Evolutionary conservation across 2,888 invertebrate species (phyloP).

Genomic region (Diarsia dahlii): DNA sequence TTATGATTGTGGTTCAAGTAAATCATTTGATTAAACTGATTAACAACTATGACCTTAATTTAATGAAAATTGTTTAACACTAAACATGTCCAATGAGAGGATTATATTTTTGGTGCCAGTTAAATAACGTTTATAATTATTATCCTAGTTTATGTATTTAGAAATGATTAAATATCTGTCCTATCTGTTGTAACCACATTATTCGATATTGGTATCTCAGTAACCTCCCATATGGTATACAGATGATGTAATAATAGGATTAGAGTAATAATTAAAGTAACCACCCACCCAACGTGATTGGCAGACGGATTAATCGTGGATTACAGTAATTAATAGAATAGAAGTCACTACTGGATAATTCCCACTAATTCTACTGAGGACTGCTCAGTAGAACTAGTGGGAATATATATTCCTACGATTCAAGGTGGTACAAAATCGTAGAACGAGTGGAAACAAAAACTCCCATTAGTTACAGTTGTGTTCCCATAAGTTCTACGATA

Average conservation of each 20-base stretch:
- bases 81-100: background rate
- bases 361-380: too few species aligned
- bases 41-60: background rate
- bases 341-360: background rate
- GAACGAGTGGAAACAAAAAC: too few species aligned
- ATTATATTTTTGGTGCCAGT: background rate
- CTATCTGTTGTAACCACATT: background rate
- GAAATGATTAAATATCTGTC: background rate
- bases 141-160: background rate
- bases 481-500: too few species aligned
- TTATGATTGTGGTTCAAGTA: background rate
- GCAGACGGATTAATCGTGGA: background rate
- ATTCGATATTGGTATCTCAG: background rate
- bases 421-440: too few species aligned
- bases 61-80: too few species aligned
- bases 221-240: background rate
- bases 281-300: background rate
- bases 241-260: background rate
- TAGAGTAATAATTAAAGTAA: background rate
- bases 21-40: background rate
- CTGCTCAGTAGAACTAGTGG: too few species aligned
- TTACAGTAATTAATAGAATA: background rate
- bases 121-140: background rate
- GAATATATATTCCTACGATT: too few species aligned
- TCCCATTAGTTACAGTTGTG: too few species aligned